phyloP scores from a whole-genome alignment of 1,140 invertebrate species.

The Neotoxoptera formosana region DNA sequence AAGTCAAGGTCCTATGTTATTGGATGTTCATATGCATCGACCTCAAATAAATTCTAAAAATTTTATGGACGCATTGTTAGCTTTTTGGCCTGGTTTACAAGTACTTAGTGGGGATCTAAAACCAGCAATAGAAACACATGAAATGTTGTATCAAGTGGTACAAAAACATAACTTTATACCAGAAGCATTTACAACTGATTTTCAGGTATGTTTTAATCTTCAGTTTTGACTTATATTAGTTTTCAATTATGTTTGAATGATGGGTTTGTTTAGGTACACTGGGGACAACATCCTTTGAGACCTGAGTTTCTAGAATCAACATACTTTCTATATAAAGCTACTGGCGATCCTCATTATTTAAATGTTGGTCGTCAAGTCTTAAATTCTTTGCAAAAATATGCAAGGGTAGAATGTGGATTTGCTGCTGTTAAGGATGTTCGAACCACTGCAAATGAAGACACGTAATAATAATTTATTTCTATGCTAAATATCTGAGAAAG shows the following conservation, averaged over 20 bases:
- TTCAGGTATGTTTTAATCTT: constrained; percentile 71
- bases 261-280: constrained; percentile 78
- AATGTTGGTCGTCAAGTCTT: constrained; percentile 91
- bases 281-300: constrained; percentile 95
- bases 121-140: constrained; percentile 96
- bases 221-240: background rate
- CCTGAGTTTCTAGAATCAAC: constrained; percentile 99
- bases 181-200: constrained; percentile 95
- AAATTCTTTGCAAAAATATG: constrained; percentile 88
- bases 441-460: constrained; percentile 87
- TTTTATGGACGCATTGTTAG: constrained; percentile 96
- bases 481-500: constrained; percentile 21
- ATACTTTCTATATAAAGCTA: constrained; percentile 95
- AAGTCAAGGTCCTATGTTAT: constrained; percentile 90
- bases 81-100: constrained; percentile 98
- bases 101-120: constrained; percentile 94
- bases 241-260: constrained; percentile 32
- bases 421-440: constrained; percentile 96
- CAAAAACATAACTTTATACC: constrained; percentile 97
- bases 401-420: constrained; percentile 94
- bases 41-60: constrained; percentile 94
- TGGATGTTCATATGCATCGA: constrained; percentile 98
- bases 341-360: constrained; percentile 93
- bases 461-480: constrained; percentile 61
- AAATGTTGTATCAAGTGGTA: constrained; percentile 96